Evolutionary conservation across 2,113 vertebrate genomes (phyloP).

Genomic region (Strix aluco): DNA sequence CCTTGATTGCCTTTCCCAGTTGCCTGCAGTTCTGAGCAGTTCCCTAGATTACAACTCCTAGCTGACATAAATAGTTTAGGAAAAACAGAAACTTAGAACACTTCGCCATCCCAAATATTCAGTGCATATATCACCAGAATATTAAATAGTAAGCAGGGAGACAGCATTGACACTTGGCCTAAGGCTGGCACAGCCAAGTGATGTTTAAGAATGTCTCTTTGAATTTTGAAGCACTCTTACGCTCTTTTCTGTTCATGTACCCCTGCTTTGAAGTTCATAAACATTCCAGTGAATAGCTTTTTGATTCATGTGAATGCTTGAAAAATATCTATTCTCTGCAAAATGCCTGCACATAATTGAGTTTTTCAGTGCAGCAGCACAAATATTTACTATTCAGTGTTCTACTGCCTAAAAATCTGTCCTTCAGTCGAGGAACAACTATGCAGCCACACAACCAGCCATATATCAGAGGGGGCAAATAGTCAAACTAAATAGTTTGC

Average conservation of each 20-base stretch:
- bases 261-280: conserved; percentile 55
- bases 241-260: conserved; percentile 43
- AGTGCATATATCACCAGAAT: conserved; percentile 1
- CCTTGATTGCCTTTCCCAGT: not conserved
- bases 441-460: not conserved
- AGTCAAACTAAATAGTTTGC: not conserved
- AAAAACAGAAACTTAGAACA: not conserved
- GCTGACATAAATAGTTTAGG: conserved; percentile 1
- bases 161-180: conserved; percentile 46
- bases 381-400: conserved; percentile 54
- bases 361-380: conserved; percentile 43
- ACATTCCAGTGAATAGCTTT: conserved; percentile 60
- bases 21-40: not conserved
- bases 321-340: conserved; percentile 51
- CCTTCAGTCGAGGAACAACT: not conserved
- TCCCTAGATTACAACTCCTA: not conserved
- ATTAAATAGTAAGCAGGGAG: conserved; percentile 36
- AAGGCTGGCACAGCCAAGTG: conserved; percentile 21
- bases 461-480: not conserved
- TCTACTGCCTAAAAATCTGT: conserved; percentile 11
- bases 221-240: conserved; percentile 43
- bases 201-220: conserved; percentile 31
- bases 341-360: conserved; percentile 54
- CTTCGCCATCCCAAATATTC: not conserved
- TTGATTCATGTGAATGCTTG: conserved; percentile 60